Base-by-base conservation (phyloP, 2,797 vertebrate genomes). In the Loriculus beryllinus region DNA sequence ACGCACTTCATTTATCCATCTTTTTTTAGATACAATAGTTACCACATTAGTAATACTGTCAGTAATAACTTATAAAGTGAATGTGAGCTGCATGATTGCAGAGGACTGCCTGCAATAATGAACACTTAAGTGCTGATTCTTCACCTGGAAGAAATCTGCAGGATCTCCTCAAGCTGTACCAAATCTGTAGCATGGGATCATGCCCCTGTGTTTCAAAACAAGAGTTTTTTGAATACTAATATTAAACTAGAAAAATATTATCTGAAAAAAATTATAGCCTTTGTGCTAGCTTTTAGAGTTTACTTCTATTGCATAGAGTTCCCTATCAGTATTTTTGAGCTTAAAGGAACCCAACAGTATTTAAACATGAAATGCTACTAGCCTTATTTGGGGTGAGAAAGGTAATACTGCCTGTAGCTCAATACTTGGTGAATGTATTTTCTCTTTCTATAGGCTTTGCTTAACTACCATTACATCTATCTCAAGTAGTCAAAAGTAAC, bases 401-500 rank as follows among this genome's bases (percentile, higher is more conserved):
- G 57, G 48, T 35, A 88, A 60, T 40, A 67, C 16, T 80, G 48
- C 21, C 65, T 74, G 60, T n/a, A 82, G 76, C 78, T 88, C 57
- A 91, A 33, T 26, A 72, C 35, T 59, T 65, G 39, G 56, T 42
- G 69, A 33, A 75, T 47, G 6, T 28, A 88, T 83, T 67, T 90
- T 85, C 82, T 75, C 6, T 45, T 49, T 49, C 72, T 96, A 85
- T 86, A 97, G 54, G 51, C 90, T 96, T 80, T 96, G 57, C 92
- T 89, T 72, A 92, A 94, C 83, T 77, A 87, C 51, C 47, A 37
- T 84, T 88, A 91, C 86, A 96, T 91, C 80, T 89, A 75, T 74
- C 90, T 95, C 81, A 86, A 95, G 88, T 40, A 80, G 89, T 91
- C 75, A 67, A 95, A 94, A 97, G 90, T 91, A 95, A 96, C 60